A percentile compares a stretch with the other conserved stretches of the same genome.
Conservation (phyloP, 23 tunicate species). For the Trididemnum miniatum region DNA sequence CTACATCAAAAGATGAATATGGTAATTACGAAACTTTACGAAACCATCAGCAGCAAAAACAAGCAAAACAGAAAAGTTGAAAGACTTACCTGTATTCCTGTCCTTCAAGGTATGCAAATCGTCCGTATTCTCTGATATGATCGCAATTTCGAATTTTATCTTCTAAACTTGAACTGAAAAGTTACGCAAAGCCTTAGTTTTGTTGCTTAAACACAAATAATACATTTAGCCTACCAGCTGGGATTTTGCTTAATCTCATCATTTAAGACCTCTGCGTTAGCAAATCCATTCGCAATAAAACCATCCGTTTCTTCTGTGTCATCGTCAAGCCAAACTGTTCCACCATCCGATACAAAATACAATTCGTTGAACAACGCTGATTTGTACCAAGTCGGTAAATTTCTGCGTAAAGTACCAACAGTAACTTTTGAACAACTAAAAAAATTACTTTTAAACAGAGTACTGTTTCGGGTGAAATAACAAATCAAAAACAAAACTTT, state of each 20-base stretch:
- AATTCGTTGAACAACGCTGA: slow-evolving; percentile 93
- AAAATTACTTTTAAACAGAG: no score
- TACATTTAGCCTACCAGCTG: no score
- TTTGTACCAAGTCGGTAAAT: slow-evolving; percentile 86
- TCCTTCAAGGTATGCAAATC: slow-evolving; percentile 93
- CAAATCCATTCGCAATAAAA: no score
- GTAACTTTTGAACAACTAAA: no score
- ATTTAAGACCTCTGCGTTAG: no score
- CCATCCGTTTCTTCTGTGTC: no score
- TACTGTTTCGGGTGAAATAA: no score
- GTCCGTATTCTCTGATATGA: slow-evolving; percentile 64
- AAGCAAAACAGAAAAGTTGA: background rate
- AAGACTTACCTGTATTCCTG: slow-evolving; percentile 84
- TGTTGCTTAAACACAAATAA: no score
- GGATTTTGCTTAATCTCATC: no score
- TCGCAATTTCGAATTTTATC: slow-evolving; percentile 45
- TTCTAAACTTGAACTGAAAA: slow-evolving; percentile 3
- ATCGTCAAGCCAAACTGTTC: slow-evolving; percentile 81
- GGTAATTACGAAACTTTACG: background rate
- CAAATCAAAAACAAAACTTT: no score
- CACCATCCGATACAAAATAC: slow-evolving; percentile 89
- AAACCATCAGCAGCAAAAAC: background rate
- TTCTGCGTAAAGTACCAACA: slow-evolving; percentile 30
- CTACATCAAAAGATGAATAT: no score
- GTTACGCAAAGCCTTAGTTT: no score